Evolutionary conservation across 2,888 invertebrate species (phyloP), one percentile per base, ranked within the genome.

Genomic region (Apeira syringaria): DNA sequence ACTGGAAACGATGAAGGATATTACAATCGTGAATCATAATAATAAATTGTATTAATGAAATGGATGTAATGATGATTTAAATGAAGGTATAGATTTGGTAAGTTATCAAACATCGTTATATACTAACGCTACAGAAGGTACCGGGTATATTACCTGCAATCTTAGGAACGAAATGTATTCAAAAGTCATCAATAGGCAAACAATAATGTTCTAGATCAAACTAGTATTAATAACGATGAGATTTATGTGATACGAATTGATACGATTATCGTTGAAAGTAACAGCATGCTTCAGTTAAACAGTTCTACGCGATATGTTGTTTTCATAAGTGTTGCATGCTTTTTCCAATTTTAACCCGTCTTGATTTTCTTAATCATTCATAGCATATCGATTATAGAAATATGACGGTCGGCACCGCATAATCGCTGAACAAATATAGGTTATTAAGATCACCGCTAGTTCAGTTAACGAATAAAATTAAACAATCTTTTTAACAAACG

Each of bases 71-170:
- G 17, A 12, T 9, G n/a, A 30, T 22, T 44, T 40, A 27, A 22
- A 1, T 9, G 24, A 37, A 33, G 24, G 15, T 28, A 31, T 26
- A 32, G 7, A 20, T 30, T 31, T 33, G 35, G 36, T 28, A 47
- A 58, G 68, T 71, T 69, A 71, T 74, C 73, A 74, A 73, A 66
- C 65, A 67, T 68, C 67, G 68, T 64, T 60, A 54, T 48, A 50
- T 58, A 82, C 78, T 81, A 84, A 86, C 73, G 72, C 72, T 75
- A 73, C 64, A 68, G 59, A 72, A 70, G 82, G 81, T 83, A 81
- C 61, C 76, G 78, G 82, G 80, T 60, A n/a, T 22, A 62, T 61
- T 60, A 63, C 64, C 56, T 64, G 52, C 51, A 66, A 58, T 62
- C 64, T 64, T 70, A 70, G 59, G 72, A 57, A 66, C 64, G 39